These are phyloP conservation scores for Luscinia luscinia DNA, from an alignment of 2,797 vertebrate species.

Conservation along the genomic window DNA sequence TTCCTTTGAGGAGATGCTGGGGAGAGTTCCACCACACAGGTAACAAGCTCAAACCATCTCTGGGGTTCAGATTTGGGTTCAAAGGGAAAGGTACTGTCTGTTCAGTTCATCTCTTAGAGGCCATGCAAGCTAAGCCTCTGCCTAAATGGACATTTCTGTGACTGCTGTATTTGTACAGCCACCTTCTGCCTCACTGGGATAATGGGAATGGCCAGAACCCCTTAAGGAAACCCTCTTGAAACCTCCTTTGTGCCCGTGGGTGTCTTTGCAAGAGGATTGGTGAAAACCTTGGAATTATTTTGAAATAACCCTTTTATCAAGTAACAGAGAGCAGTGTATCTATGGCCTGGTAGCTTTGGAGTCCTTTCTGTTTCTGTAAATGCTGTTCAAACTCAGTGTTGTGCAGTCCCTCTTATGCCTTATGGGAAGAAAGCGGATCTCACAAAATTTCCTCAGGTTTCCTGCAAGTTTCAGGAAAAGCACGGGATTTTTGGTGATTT, in stretches of 20 bases:
- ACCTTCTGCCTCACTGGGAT: neutral
- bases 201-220: neutral
- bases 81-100: neutral
- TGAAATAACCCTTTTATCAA: neutral
- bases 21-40: neutral
- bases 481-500: neutral
- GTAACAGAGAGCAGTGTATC: neutral
- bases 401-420: neutral
- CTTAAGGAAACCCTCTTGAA: neutral
- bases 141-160: neutral
- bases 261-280: neutral
- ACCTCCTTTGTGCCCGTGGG: accelerated
- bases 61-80: neutral
- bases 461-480: neutral
- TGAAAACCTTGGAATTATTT: neutral
- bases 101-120: neutral
- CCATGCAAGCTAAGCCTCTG: neutral
- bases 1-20: neutral
- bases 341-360: neutral
- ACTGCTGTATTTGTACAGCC: accelerated
- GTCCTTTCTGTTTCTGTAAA: neutral
- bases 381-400: neutral
- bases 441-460: neutral
- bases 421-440: neutral
- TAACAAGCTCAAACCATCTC: neutral